Base-by-base conservation (phyloP, 2,888 invertebrate species). In the Drosophila anceps region DNA sequence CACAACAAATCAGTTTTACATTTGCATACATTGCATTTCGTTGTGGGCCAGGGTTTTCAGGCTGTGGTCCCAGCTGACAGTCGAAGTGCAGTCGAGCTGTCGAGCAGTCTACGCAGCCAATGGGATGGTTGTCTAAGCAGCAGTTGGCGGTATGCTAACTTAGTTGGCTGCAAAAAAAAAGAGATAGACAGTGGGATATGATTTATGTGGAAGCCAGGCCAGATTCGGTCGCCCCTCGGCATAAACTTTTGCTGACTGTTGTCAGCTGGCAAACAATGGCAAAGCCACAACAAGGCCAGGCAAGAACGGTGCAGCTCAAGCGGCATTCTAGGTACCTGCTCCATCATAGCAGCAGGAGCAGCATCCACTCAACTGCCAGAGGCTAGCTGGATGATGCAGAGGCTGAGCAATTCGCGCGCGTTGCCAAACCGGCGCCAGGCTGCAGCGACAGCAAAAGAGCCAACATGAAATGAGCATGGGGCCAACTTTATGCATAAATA, bases 401-500 rank as follows among this genome's bases (percentile, higher is more conserved):
- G 64, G 57, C 50, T 37, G 57, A 31, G 53, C 70, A 12, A 44
- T 50, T 54, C 37, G 46, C 54, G 53, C 50, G 37, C 57, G 62
- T 29, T 41, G 61, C 29, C 65, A 65, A 75, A 59, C 69, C 68
- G 68, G 48, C 81, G 68, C 73, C 74, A 63, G 62, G 72, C 64
- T 82, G 78, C 75, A 77, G 51, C 71, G 68, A 66, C 66, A 53
- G 78, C 76, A 76, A 84, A 29, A 51, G 59, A 67, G 50, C 33
- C 35, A 69, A 55, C 73, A 82, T 70, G 73, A 86, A 79, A 79
- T 86, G 87, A 88, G 84, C 87, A 86, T 87, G 76, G 73, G 79
- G 82, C 84, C 81, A 89, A 88, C 89, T 87, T 87, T 86, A 79
- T 89, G 89, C 86, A 86, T 87, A 86, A 89, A 86, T 87, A 86